Percentiles rank a stretch among this genome's conserved stretches.
Evolutionary conservation across 2,113 vertebrate genomes (phyloP).

Genomic region (Rutilus rutilus): DNA sequence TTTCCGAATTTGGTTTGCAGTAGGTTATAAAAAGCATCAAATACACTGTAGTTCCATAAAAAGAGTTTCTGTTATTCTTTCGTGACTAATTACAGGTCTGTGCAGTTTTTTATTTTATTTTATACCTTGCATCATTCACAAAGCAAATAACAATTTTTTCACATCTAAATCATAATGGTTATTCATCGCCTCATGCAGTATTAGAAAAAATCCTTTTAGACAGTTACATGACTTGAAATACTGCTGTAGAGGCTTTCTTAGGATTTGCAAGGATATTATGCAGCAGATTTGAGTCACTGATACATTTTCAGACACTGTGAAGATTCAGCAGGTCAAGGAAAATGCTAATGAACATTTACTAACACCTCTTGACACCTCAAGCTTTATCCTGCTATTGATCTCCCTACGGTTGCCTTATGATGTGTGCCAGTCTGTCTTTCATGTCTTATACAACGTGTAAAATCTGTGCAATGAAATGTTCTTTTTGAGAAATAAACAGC

Average conservation of each 20-base stretch:
- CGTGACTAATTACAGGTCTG: neutral
- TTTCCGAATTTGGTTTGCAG: neutral
- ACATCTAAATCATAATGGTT: neutral
- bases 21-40: too few species aligned
- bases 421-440: neutral
- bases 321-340: neutral
- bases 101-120: neutral
- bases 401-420: conserved; percentile 57
- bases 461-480: neutral
- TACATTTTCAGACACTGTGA: conserved; percentile 11
- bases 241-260: neutral
- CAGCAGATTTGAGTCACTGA: neutral
- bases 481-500: conserved; percentile 22
- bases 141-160: neutral
- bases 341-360: neutral
- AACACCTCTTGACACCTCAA: conserved; percentile 14
- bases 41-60: neutral
- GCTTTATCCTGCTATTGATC: conserved; percentile 7
- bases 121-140: neutral
- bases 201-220: neutral
- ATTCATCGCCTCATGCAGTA: conserved; percentile 28
- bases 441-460: neutral
- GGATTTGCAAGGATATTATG: conserved; percentile 6
- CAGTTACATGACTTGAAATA: neutral
- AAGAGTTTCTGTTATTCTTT: neutral